Percentiles rank a stretch among this genome's conserved stretches.
Conservation (phyloP, 2,113 vertebrate species). For the Pelusios castaneus region DNA sequence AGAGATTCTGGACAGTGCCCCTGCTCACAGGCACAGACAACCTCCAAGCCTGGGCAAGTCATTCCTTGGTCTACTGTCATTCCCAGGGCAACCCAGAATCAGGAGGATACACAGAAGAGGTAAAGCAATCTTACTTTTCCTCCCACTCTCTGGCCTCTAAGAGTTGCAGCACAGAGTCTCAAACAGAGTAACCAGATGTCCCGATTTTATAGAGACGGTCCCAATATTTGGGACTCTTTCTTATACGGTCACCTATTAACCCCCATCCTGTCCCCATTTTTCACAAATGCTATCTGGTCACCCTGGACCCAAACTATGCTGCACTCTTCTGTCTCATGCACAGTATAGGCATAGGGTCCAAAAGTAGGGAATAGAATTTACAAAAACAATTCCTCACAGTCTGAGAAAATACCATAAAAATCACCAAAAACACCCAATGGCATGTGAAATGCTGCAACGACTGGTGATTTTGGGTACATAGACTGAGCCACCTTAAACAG, state of each 20-base stretch:
- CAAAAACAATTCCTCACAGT: neutral
- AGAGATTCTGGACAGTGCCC: neutral
- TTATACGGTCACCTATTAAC: no score
- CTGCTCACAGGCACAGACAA: neutral
- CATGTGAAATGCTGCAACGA: neutral
- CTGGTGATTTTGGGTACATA: neutral
- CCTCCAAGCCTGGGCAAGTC: neutral
- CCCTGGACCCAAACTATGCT: neutral
- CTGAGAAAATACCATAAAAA: neutral
- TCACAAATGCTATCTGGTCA: no score
- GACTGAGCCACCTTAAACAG: neutral
- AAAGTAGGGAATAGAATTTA: neutral
- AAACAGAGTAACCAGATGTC: neutral
- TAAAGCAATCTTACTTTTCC: neutral
- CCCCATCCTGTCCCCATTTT: no score
- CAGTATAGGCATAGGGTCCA: no score
- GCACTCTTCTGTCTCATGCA: neutral
- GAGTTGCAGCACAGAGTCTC: neutral
- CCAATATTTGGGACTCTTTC: no score
- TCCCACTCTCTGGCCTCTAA: neutral
- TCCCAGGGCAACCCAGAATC: neutral
- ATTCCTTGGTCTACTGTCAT: neutral
- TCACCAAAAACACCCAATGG: neutral
- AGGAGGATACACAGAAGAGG: neutral
- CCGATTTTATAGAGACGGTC: no score